Evolutionary conservation across 1,140 invertebrate species (phyloP), one percentile per base, ranked within the genome.

Genomic region (Melitaea cinxia): DNA sequence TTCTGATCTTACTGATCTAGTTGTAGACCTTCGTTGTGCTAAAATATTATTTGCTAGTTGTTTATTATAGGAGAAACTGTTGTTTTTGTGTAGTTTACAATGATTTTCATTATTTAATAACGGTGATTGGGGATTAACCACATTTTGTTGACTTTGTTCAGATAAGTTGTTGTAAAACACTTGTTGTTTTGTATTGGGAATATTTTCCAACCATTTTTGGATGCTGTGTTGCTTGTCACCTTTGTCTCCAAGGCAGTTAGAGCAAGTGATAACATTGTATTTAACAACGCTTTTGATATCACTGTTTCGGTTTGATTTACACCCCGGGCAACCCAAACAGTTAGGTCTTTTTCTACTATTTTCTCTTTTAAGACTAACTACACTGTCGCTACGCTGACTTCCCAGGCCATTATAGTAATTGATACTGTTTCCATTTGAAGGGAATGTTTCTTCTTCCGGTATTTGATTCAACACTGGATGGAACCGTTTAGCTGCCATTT

Each of bases 401-500:
- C 89, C 92, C 19, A 88, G 45, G 12, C 78, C 80, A 56, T 89
- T 82, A 66, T 92, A 91, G 10, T 91, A 68, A 50, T 84, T 78
- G 68, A 91, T 72, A 63, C 83, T 86, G 37, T 90, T 82, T 54
- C 92, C 88, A 49, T 88, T 76, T 4, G 88, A 83, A 14, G 87
- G 84, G 64, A 85, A 86, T 7, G 80, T 91, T 69, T 94, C 94
- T 83, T 97, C 96, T 91, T 98, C 96, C 1, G 95, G 95, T 75
- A 98, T 98, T 59, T 94, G 93, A 57, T 94, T 92, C 0, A 98
- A 88, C 55, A 94, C 95, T 10, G 96, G 96, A 55, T 94, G 92
- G 78, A 96, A 98, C 45, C 94, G 92, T 89, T 97, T 97, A 0
- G 93, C 91, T 28, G 93, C 93, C 94, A 98, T 96, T 88, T 97